These are phyloP conservation scores for Melanocharis versteri DNA, from an alignment of 2,113 vertebrate species.

Conservation along the genomic window DNA sequence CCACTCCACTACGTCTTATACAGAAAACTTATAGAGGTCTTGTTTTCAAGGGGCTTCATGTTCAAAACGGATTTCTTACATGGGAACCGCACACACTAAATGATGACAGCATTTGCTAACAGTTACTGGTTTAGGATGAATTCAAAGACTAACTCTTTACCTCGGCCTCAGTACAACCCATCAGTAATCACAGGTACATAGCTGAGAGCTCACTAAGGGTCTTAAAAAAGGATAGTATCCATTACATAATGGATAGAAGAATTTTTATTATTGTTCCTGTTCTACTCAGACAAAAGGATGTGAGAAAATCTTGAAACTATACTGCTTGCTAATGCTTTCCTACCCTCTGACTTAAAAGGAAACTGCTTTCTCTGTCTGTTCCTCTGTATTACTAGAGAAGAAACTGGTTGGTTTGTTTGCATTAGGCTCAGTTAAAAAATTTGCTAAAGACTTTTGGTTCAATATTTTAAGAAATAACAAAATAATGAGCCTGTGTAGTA, in stretches of 20 bases:
- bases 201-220: not conserved
- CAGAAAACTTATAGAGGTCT: not conserved
- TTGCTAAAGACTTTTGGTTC: not conserved
- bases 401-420: not conserved
- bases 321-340: not conserved
- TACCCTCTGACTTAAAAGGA: not conserved
- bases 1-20: not conserved
- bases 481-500: not conserved
- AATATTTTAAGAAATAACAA: not conserved
- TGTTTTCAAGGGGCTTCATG: not conserved
- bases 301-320: not conserved
- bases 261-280: not conserved
- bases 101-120: not conserved
- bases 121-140: not conserved
- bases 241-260: not conserved
- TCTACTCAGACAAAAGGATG: not conserved
- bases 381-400: not conserved
- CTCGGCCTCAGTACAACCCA: not conserved
- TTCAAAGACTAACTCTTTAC: not conserved
- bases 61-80: not conserved
- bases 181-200: not conserved
- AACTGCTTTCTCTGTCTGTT: not conserved
- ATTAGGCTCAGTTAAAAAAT: not conserved
- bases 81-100: not conserved
- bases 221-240: not conserved